A percentile compares a stretch with the other conserved stretches of the same genome.
Evolutionary conservation across 1,140 invertebrate species (phyloP).

Genomic region (Drosophila cardini): DNA sequence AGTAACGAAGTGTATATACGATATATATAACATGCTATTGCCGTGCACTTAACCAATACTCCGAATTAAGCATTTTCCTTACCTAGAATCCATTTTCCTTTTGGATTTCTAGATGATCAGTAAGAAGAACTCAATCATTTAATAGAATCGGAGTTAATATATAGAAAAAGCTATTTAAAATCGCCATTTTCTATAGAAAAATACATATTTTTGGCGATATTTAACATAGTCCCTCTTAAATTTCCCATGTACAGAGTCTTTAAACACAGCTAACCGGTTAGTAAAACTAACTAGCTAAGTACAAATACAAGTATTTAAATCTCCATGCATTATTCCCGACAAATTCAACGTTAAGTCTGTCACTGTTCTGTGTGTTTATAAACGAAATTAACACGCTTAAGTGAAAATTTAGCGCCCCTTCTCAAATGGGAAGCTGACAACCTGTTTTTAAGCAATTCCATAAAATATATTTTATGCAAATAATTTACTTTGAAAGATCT

Average conservation of each 20-base stretch:
- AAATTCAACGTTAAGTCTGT: constrained; percentile 18
- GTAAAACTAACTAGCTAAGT: constrained; percentile 25
- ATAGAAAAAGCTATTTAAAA: no score
- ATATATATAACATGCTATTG: no score
- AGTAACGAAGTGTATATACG: no score
- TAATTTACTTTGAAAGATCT: constrained; percentile 36
- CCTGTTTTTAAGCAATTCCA: constrained; percentile 34
- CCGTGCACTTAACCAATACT: no score
- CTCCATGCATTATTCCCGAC: constrained; percentile 7
- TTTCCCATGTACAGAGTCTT: not conserved
- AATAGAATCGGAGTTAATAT: no score
- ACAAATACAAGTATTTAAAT: constrained; percentile 28
- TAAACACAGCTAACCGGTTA: constrained; percentile 55
- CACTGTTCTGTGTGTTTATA: constrained; percentile 58
- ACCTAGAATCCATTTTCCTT: no score
- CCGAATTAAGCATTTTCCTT: no score
- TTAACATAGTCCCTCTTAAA: no score
- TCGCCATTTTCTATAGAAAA: no score
- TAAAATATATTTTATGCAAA: constrained; percentile 50
- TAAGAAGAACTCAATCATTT: no score
- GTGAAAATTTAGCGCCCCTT: constrained; percentile 60
- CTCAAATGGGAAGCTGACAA: constrained; percentile 27
- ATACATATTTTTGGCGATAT: no score
- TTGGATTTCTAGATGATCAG: no score
- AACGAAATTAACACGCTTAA: constrained; percentile 72